Base-by-base conservation (phyloP, 2,888 invertebrate genomes). In the Troides oblongomaculatus region DNA sequence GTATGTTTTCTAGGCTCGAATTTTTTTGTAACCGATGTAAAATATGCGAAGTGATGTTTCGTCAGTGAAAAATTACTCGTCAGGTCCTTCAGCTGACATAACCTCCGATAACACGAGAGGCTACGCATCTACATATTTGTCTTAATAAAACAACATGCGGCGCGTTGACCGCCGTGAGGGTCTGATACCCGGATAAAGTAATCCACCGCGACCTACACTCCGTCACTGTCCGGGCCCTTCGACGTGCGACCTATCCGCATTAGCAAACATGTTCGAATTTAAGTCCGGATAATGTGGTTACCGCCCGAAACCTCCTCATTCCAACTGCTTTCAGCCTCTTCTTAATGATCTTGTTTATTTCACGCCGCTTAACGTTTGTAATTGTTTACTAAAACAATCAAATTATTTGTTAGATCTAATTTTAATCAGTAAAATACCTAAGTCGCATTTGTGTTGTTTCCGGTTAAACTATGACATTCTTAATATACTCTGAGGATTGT, bases 181-280 rank as follows among this genome's bases (percentile, higher is more conserved):
- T 64, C 56, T 62, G 68, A 68, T 62, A 72, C 69, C 66, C 59
- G 71, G 68, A 63, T 63, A 72, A 71, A 73, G 69, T 76, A 76
- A 77, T 75, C 76, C 75, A 60, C 39, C 58, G 63, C 72, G 76
- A 76, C 78, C 79, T 74, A 72, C 75, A 88, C 88, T 91, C 85
- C 86, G 85, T 89, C 89, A 88, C 82, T 91, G 90, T 90, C 90
- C 78, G 76, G 30, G 75, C 73, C 78, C 82, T 84, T 81, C 84
- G 82, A 85, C 81, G 72, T 73, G 79, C 83, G 82, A 84, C 85
- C 85, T 83, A 83, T 81, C 81, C 74, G 83, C 86, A 87, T 90
- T 90, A 89, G 85, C 88, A 82, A 83, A 88, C 86, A 85, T 87
- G 89, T 88, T 84, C 82, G 83, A 86, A 84, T 88, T 88, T 85